A percentile compares a stretch with the other conserved stretches of the same genome.
These are phyloP conservation scores for Vidua macroura DNA, from an alignment of 2,113 vertebrate genomes.

Conservation along the genomic window DNA sequence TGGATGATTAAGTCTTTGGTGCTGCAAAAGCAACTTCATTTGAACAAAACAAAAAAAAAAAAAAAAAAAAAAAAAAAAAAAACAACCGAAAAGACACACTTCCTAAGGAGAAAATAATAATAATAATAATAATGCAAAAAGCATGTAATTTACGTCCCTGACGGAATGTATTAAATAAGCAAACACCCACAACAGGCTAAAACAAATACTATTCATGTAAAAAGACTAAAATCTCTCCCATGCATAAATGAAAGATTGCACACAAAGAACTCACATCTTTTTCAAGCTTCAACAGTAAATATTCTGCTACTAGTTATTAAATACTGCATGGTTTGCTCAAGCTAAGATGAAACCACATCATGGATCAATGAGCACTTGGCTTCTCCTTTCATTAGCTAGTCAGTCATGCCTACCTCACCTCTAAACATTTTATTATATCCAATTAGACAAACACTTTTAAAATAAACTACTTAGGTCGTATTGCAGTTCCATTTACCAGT, in stretches of 20 bases:
- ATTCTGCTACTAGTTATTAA: constrained; percentile 93
- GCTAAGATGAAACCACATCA: constrained; percentile 89
- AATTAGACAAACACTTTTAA: constrained; percentile 80
- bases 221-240: constrained; percentile 89
- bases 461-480: constrained; percentile 91
- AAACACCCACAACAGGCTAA: constrained; percentile 88
- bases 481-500: constrained; percentile 92
- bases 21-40: constrained; percentile 98
- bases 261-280: constrained; percentile 96
- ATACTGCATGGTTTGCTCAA: constrained; percentile 98
- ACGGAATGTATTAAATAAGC: constrained; percentile 99
- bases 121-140: constrained; percentile 52
- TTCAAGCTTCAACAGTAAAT: constrained; percentile 99
- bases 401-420: constrained; percentile 90
- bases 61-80: too few species aligned
- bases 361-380: constrained; percentile 82
- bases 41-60: constrained; percentile 72
- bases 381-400: constrained; percentile 84
- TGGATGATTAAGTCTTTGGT: constrained; percentile 99
- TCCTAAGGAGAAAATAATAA: constrained; percentile 65
- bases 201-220: constrained; percentile 90
- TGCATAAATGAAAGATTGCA: constrained; percentile 99
- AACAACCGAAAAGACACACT: constrained; percentile 76
- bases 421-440: constrained; percentile 83
- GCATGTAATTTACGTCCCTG: constrained; percentile 92